These are phyloP conservation scores for Enteromius radiatus DNA, from an alignment of 2,797 vertebrate genomes.

Conservation along the genomic window DNA sequence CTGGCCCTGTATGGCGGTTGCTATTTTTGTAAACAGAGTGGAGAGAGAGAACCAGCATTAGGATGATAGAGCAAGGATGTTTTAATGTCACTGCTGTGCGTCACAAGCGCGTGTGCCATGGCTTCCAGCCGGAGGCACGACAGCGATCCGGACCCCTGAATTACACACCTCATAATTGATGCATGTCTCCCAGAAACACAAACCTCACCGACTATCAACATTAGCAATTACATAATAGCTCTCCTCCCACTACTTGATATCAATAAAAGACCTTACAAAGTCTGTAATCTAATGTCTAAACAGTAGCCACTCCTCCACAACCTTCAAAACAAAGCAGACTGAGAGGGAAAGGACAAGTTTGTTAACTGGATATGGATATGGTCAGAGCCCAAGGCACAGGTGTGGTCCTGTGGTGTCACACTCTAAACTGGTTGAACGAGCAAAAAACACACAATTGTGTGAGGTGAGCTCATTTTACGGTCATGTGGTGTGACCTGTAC, in stretches of 20 bases:
- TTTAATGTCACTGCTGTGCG: constrained; percentile 46
- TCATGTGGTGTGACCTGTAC: constrained; percentile 21
- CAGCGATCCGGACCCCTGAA: constrained; percentile 18
- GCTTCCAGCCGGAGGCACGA: not conserved
- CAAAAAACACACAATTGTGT: constrained; percentile 28
- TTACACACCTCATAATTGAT: constrained; percentile 16
- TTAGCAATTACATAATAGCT: constrained; percentile 14
- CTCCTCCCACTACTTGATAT: not conserved
- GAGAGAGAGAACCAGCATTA: constrained; percentile 34
- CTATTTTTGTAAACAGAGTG: constrained; percentile 48
- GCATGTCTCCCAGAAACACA: not conserved
- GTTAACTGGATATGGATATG: constrained; percentile 25
- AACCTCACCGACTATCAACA: not conserved
- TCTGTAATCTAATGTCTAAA: constrained; percentile 16
- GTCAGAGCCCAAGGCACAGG: constrained; percentile 25
- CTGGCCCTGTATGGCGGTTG: constrained; percentile 30
- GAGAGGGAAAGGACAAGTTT: constrained; percentile 14
- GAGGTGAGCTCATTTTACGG: constrained; percentile 13
- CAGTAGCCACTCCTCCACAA: not conserved
- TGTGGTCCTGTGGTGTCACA: not conserved
- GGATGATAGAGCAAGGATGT: constrained; percentile 47
- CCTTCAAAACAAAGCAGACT: not conserved
- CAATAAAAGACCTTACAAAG: not conserved
- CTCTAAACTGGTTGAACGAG: constrained; percentile 31
- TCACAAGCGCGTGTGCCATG: not conserved